Percentiles rank a stretch among this genome's conserved stretches.
Evolutionary conservation across 2,113 vertebrate genomes (phyloP).

Genomic region (Danio rerio): DNA sequence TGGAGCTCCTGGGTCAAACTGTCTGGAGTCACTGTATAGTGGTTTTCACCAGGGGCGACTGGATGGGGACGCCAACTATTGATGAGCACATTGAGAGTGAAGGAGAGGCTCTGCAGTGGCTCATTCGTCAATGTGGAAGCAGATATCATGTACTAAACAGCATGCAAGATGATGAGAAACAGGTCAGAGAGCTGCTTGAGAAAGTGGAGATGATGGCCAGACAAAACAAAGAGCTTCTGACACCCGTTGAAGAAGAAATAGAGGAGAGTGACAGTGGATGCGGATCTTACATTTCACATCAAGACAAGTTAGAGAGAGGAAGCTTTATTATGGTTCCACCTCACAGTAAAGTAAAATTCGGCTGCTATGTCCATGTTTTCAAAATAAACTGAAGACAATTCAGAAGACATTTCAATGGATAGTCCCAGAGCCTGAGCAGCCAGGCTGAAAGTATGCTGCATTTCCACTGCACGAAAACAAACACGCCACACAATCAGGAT

Average conservation of each 20-base stretch:
- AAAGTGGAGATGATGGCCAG: slow-evolving; percentile 10
- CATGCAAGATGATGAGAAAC: not conserved
- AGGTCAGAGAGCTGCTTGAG: not conserved
- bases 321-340: not conserved
- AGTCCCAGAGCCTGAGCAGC: too few relatives aligned
- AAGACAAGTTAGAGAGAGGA: not conserved
- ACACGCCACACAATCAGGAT: too few relatives aligned
- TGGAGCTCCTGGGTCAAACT: not conserved
- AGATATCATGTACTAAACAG: not conserved
- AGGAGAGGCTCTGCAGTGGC: not conserved
- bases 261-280: not conserved
- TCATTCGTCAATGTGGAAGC: slow-evolving; percentile 1
- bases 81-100: slow-evolving; percentile 9
- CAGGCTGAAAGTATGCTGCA: too few relatives aligned
- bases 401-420: too few relatives aligned
- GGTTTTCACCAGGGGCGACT: not conserved
- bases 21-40: not conserved
- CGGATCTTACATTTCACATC: not conserved
- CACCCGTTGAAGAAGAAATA: not conserved
- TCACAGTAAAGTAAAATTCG: not conserved
- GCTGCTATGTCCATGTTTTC: too few relatives aligned
- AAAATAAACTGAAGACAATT: too few relatives aligned
- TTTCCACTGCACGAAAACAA: too few relatives aligned
- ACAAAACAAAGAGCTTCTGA: not conserved
- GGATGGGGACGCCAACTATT: not conserved